Percentiles rank a stretch among this genome's conserved stretches.
Evolutionary conservation across 2,113 vertebrate species (phyloP).

Genomic region (Pseudolaguvia tuberculata): DNA sequence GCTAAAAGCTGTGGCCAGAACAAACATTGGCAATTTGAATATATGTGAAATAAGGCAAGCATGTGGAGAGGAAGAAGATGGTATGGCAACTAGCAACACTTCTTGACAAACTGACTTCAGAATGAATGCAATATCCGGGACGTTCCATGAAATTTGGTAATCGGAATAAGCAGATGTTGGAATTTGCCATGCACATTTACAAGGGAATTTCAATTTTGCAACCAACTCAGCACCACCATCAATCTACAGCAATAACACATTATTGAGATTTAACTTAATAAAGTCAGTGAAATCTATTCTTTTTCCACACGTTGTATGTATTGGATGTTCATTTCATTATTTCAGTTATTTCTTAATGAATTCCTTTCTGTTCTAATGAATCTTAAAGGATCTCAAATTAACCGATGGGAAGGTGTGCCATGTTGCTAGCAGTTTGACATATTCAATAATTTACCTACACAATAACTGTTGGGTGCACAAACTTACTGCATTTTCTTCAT

Average conservation of each 20-base stretch:
- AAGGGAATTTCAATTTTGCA: conserved; percentile 18
- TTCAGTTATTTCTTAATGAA: conserved; percentile 12
- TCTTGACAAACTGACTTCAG: conserved; percentile 37
- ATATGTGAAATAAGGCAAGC: conserved; percentile 54
- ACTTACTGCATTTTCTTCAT: conserved; percentile 26
- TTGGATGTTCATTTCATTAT: no score
- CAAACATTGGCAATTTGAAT: conserved; percentile 57
- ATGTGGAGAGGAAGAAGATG: conserved; percentile 30
- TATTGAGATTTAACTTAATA: conserved; percentile 20
- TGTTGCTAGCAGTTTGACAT: background rate
- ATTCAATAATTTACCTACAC: background rate
- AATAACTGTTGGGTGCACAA: background rate
- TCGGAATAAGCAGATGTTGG: conserved; percentile 40
- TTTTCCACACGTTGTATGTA: conserved; percentile 29
- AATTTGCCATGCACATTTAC: conserved; percentile 30
- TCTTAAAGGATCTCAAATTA: no score
- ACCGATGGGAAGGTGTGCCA: background rate
- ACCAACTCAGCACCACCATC: conserved; percentile 22
- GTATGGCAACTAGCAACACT: conserved; percentile 33
- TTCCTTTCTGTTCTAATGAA: background rate
- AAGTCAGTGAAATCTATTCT: conserved; percentile 7
- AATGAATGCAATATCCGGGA: conserved; percentile 37
- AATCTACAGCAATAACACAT: conserved; percentile 19
- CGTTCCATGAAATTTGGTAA: conserved; percentile 43
- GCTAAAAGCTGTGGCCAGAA: conserved; percentile 54